Percentiles rank a stretch among this genome's conserved stretches.
These are phyloP conservation scores for Scaeva pyrastri DNA, from an alignment of 2,888 invertebrate species.

Conservation along the genomic window DNA sequence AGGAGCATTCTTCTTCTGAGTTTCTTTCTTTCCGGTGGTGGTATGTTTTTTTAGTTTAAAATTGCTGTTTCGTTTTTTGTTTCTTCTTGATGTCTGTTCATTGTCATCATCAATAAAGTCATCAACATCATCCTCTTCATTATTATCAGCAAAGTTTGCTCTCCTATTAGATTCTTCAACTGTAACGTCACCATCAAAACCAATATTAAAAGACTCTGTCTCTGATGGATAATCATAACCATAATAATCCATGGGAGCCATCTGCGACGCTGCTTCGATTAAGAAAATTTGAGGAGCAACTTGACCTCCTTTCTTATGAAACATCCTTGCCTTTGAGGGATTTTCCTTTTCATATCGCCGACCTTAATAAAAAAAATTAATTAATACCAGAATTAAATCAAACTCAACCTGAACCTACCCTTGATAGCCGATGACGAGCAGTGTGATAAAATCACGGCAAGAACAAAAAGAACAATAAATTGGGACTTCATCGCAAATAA, in stretches of 20 bases:
- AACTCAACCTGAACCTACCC: neutral
- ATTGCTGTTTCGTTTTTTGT: neutral
- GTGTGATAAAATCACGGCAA: neutral
- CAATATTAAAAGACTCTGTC: no score
- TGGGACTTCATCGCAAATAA: conserved; percentile 2
- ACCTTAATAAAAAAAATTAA: neutral
- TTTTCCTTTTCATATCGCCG: neutral
- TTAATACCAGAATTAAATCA: neutral
- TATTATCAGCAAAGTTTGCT: neutral
- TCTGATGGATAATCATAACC: no score
- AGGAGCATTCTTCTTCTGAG: neutral
- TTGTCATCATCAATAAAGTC: conserved; percentile 2
- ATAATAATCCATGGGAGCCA: no score
- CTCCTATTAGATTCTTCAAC: neutral
- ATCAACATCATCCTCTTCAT: neutral
- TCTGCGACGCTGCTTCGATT: no score
- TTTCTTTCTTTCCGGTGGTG: conserved; percentile 2
- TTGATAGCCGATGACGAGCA: neutral
- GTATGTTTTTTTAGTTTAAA: neutral
- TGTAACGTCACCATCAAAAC: no score
- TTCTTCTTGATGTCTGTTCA: neutral
- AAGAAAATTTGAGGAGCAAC: neutral
- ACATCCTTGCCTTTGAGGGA: neutral
- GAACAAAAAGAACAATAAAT: neutral
- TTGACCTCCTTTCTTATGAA: neutral